Percentiles rank a stretch among this genome's conserved stretches.
phyloP scores from a whole-genome alignment of 2,113 vertebrate genomes.

The Melozone crissalis region DNA sequence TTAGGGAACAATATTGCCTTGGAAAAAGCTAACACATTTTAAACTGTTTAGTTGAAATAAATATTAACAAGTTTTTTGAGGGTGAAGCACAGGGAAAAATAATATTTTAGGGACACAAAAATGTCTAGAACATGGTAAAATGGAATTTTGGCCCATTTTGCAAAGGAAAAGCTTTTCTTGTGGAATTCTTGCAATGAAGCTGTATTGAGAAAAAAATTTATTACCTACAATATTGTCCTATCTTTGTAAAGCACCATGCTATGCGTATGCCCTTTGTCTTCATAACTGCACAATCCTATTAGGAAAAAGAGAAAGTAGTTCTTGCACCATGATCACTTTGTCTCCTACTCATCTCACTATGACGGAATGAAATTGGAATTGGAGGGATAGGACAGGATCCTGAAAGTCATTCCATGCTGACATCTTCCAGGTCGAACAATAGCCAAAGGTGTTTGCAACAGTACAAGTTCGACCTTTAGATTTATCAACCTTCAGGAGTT shows the following conservation, averaged over 20 bases:
- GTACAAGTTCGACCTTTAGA: not conserved
- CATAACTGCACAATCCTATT: not conserved
- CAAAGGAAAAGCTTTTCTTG: not conserved
- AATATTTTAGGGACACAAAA: not conserved
- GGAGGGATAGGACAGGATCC: not conserved
- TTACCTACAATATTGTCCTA: not conserved
- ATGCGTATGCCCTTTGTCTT: not conserved
- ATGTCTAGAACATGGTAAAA: not conserved
- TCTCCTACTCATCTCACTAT: not conserved
- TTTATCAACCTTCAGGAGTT: not conserved
- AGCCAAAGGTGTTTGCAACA: not conserved
- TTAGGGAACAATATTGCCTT: not conserved
- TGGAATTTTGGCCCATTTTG: not conserved
- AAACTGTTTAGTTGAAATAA: not conserved
- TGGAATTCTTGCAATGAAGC: not conserved
- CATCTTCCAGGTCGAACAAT: not conserved
- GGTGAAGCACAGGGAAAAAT: not conserved
- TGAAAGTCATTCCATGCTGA: not conserved
- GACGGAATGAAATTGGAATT: not conserved
- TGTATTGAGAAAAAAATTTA: not conserved
- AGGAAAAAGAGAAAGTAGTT: not conserved
- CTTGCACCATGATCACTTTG: not conserved
- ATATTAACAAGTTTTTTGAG: not conserved
- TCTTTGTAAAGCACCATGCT: not conserved
- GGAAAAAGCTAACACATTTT: not conserved